These are phyloP conservation scores for Accipiter virgatus DNA, from an alignment of 2,113 vertebrate genomes.

Conservation along the genomic window DNA sequence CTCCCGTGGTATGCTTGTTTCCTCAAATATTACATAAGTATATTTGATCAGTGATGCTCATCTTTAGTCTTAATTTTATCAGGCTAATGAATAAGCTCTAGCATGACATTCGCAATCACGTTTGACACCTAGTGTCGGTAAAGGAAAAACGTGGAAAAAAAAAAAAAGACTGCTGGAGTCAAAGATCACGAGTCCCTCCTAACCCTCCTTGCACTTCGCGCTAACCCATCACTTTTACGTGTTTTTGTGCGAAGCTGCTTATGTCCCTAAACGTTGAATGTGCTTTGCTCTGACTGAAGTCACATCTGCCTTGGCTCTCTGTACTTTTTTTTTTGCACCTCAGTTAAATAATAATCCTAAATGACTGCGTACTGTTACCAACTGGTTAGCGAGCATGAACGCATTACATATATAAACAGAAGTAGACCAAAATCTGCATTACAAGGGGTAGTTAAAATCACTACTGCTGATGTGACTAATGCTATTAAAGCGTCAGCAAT, in stretches of 20 bases:
- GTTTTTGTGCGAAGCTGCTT: background rate
- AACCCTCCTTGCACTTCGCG: background rate
- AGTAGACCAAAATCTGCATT: background rate
- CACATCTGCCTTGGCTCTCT: background rate
- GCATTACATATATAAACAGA: background rate
- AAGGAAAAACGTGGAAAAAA: background rate
- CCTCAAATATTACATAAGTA: background rate
- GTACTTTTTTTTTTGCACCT: background rate
- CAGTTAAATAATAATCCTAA: background rate
- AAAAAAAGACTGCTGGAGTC: background rate
- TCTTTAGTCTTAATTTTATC: background rate
- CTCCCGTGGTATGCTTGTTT: background rate
- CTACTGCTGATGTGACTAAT: background rate
- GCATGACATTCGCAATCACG: rapidly evolving
- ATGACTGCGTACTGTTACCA: background rate
- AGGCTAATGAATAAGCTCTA: background rate
- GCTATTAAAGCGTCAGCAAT: background rate
- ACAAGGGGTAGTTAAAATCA: background rate
- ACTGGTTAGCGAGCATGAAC: background rate
- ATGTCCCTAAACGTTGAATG: background rate
- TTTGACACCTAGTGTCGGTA: background rate
- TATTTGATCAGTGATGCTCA: background rate
- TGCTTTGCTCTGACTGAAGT: background rate
- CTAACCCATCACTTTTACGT: background rate
- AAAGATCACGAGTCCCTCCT: background rate